phyloP scores from a whole-genome alignment of 1,140 invertebrate genomes.

The Helicoverpa armigera region DNA sequence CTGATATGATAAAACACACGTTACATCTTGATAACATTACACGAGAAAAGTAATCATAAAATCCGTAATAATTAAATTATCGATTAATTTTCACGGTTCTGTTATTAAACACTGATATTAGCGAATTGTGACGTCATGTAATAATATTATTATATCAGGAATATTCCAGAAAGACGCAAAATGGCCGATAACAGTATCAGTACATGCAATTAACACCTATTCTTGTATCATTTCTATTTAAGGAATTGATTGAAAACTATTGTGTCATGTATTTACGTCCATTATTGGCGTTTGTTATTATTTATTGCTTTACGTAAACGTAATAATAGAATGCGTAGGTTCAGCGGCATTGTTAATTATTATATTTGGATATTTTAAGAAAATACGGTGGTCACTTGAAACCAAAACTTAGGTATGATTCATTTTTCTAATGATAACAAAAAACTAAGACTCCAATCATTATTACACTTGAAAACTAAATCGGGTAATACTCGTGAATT shows the following conservation, averaged over 20 bases:
- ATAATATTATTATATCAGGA: neutral
- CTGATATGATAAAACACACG: neutral
- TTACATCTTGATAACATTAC: neutral
- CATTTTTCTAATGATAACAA: too few species aligned
- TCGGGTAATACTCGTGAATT: too few species aligned
- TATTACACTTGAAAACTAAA: too few species aligned
- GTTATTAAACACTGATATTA: neutral
- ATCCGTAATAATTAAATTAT: neutral
- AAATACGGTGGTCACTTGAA: too few species aligned
- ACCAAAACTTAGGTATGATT: too few species aligned
- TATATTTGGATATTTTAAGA: too few species aligned
- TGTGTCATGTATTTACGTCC: neutral
- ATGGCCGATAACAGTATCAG: neutral
- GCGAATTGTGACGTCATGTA: neutral
- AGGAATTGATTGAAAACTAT: neutral
- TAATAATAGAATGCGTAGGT: too few species aligned
- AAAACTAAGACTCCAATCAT: too few species aligned
- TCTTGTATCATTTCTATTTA: conserved; percentile 2
- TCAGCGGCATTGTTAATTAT: too few species aligned
- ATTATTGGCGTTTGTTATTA: neutral
- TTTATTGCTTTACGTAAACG: too few species aligned
- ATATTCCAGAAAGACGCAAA: too few species aligned
- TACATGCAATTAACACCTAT: neutral
- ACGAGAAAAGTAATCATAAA: neutral
- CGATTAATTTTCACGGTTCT: conserved; percentile 7